A percentile compares a stretch with the other conserved stretches of the same genome.
These are phyloP conservation scores for Cataglyphis rosenhaueri DNA, from an alignment of 2,888 invertebrate genomes.

Conservation along the genomic window DNA sequence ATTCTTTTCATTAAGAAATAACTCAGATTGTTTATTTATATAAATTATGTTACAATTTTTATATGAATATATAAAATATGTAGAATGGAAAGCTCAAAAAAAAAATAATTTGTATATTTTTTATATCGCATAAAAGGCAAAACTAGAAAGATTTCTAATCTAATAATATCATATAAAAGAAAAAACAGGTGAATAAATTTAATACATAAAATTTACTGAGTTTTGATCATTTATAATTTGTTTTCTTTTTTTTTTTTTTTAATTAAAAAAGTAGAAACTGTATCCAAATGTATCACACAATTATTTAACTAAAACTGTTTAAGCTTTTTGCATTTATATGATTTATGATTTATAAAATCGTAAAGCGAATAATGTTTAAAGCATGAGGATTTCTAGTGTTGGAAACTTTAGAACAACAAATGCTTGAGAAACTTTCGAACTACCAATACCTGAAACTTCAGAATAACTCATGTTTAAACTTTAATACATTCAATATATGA, in stretches of 20 bases:
- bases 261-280: background rate
- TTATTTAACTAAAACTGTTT: background rate
- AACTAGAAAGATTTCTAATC: background rate
- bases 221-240: background rate
- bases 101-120: background rate
- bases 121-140: background rate
- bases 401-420: constrained; percentile 16
- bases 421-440: constrained; percentile 15
- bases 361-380: background rate
- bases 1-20: background rate
- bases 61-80: background rate
- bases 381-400: background rate
- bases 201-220: background rate
- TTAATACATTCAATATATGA: background rate
- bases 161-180: background rate
- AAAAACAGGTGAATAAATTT: background rate
- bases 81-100: background rate
- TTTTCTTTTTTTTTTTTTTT: background rate
- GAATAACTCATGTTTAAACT: constrained; percentile 10
- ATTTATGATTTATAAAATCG: no score
- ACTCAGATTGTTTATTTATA: background rate
- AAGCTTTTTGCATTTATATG: background rate
- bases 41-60: background rate
- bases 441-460: constrained; percentile 8
- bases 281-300: background rate